Percentiles rank a stretch among this genome's conserved stretches.
phyloP scores from a whole-genome alignment of 2,797 vertebrate genomes.

The Melanotaenia trifasciata region DNA sequence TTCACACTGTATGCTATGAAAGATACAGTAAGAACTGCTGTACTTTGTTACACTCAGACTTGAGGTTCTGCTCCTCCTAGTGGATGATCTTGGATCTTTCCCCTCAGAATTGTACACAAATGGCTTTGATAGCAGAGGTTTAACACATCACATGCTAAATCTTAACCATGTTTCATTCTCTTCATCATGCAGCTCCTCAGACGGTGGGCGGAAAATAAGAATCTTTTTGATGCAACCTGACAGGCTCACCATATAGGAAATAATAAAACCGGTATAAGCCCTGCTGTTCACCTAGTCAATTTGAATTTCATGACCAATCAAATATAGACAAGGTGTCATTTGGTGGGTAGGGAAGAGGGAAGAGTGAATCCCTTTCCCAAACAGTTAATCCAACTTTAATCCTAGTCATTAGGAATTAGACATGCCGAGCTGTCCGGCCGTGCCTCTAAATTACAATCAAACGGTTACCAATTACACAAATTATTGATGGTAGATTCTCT shows the following conservation, averaged over 20 bases:
- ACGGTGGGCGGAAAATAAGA: slow-evolving; percentile 40
- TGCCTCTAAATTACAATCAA: slow-evolving; percentile 99
- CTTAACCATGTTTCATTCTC: slow-evolving; percentile 59
- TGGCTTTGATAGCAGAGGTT: slow-evolving; percentile 67
- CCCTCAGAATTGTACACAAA: slow-evolving; percentile 60
- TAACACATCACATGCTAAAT: slow-evolving; percentile 68
- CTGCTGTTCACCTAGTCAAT: slow-evolving; percentile 79
- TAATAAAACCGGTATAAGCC: slow-evolving; percentile 70
- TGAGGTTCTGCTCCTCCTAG: slow-evolving; percentile 83
- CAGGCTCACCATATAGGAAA: slow-evolving; percentile 63
- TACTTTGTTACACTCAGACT: slow-evolving; percentile 52
- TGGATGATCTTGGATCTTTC: slow-evolving; percentile 72
- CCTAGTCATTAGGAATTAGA: slow-evolving; percentile 99
- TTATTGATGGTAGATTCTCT: slow-evolving; percentile 99
- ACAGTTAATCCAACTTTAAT: slow-evolving; percentile 99
- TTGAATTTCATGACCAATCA: slow-evolving; percentile 91
- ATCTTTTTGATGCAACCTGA: slow-evolving; percentile 69
- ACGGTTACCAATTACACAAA: slow-evolving; percentile 99
- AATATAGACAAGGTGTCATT: slow-evolving; percentile 98
- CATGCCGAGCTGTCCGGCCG: slow-evolving; percentile 99
- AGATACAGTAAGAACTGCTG: slow-evolving; percentile 43
- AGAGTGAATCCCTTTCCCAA: slow-evolving; percentile 94
- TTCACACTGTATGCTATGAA: slow-evolving; percentile 10
- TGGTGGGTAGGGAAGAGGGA: slow-evolving; percentile 80
- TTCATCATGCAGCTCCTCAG: slow-evolving; percentile 24